Evolutionary conservation across 2,888 invertebrate species (phyloP), one percentile per base, ranked within the genome.

Genomic region (Ophion obscuratus): DNA sequence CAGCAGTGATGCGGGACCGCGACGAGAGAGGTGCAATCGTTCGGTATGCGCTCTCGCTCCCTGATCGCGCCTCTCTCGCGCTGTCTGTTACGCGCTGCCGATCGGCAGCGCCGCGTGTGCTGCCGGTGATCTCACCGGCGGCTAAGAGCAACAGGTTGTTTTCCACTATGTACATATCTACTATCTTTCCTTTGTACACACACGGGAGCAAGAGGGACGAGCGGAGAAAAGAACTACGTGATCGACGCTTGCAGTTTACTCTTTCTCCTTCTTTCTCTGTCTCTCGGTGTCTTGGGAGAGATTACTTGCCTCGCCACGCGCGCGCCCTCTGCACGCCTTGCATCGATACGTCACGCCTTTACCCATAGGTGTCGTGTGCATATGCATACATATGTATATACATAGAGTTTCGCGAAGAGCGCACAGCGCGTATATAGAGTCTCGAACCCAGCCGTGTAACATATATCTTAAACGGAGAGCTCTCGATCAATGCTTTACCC

Each of bases 51-150:
- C 62, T 78, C 40, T 78, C 77, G 61, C 47, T 67, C 84, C 66
- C 62, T 31, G 59, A 71, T 73, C 73, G 36, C 36, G 14, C n/a
- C 14, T 31, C 73, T 57, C 61, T 6, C 47, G 11, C 67, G 78
- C 78, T 74, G 81, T 89, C 89, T 87, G 89, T 91, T 91, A 89
- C 89, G 83, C 89, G 90, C 90, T 91, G 89, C 90, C 90, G 89
- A 91, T 89, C 76, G 79, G 73, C 73, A 80, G 79, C 2, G 53
- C 61, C 81, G 62, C 68, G 74, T 83, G 24, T 24, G 9, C 20
- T 20, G n/a, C 10, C 61, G 20, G 61, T 24, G 20, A 53, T 70
- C 71, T 81, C 70, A 82, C 71, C 82, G 81, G 40, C 78, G 71
- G 79, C 66, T 76, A 71, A 67, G 77, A 73, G 76, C 81, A 84